phyloP scores from a whole-genome alignment of 2,888 invertebrate genomes.

The Latheticus oryzae region DNA sequence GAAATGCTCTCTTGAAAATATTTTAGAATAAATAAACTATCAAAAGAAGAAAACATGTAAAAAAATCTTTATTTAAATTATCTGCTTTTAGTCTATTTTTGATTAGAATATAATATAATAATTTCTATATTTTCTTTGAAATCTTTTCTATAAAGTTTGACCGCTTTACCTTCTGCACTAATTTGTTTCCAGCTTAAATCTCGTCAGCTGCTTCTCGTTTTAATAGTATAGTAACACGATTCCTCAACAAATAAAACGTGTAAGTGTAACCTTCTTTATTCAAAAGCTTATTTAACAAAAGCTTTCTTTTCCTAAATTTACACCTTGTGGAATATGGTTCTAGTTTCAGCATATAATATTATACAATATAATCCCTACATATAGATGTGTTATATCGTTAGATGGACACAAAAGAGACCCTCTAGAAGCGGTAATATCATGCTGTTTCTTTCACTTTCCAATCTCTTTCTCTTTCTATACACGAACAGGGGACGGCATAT shows the following conservation, averaged over 20 bases:
- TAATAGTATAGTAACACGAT: slow-evolving; percentile 47
- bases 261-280: slow-evolving; percentile 57
- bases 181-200: too few relatives aligned
- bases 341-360: slow-evolving; percentile 52
- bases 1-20: too few relatives aligned
- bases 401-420: slow-evolving; percentile 52
- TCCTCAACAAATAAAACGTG: slow-evolving; percentile 51
- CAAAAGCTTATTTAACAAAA: slow-evolving; percentile 51
- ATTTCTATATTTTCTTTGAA: too few relatives aligned
- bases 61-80: too few relatives aligned
- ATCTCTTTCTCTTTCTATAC: too few relatives aligned
- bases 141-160: too few relatives aligned
- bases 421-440: slow-evolving; percentile 54
- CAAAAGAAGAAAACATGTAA: too few relatives aligned
- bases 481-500: slow-evolving; percentile 55
- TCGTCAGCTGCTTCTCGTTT: slow-evolving; percentile 23
- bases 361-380: slow-evolving; percentile 55
- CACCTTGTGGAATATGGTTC: slow-evolving; percentile 51
- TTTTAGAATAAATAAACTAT: too few relatives aligned
- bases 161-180: too few relatives aligned
- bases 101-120: too few relatives aligned
- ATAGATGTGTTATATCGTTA: slow-evolving; percentile 53
- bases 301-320: slow-evolving; percentile 55
- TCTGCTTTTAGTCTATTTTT: too few relatives aligned
- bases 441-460: too few relatives aligned